Base-by-base conservation (phyloP, 1,140 invertebrate species). In the Eciton burchellii region DNA sequence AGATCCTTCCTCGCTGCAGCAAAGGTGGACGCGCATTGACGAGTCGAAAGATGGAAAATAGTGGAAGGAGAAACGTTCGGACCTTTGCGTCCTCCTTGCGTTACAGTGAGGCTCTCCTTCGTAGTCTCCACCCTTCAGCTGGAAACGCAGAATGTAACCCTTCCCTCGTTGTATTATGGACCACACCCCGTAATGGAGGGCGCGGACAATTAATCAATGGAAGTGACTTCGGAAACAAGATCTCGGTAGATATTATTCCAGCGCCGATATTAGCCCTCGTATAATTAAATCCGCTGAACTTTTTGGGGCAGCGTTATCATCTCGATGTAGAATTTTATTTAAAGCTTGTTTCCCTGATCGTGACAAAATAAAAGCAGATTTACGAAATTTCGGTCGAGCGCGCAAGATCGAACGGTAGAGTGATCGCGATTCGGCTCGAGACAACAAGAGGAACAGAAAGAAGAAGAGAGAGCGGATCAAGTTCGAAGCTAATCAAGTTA, bases 401-500 rank as follows among this genome's bases (percentile, higher is more conserved):
- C 47, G 47, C 45, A 16, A n/a, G n/a, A n/a, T n/a, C n/a, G 70
- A 77, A 74, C 59, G 82, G 76, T 76, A 63, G 84, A 77, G 47
- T 79, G 82, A 87, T 84, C 82, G 85, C 54, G 59, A 24, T 54
- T 66, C 43, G n/a, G 8, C 1, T 47, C 26, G 52, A 65, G 35
- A 35, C 21, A 43, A 19, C 71, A 11, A 59, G 11, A 9, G n/a
- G 14, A n/a, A n/a, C 35, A 1, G 29, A 26, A n/a, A 73, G n/a
- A 9, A n/a, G 60, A 29, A 29, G n/a, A 43, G 8, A 59, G 56
- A 62, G 73, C 73, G 76, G 43, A 66, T 66, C 19, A 89, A 89
- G 82, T 89, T 86, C 73, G 72, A 72, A 84, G 62, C 57, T 82
- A 77, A 89, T 89, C 84, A 86, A 84, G 65, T 82, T 86, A 79